phyloP scores from a whole-genome alignment of 2,113 vertebrate genomes.

The Clupea harengus region DNA sequence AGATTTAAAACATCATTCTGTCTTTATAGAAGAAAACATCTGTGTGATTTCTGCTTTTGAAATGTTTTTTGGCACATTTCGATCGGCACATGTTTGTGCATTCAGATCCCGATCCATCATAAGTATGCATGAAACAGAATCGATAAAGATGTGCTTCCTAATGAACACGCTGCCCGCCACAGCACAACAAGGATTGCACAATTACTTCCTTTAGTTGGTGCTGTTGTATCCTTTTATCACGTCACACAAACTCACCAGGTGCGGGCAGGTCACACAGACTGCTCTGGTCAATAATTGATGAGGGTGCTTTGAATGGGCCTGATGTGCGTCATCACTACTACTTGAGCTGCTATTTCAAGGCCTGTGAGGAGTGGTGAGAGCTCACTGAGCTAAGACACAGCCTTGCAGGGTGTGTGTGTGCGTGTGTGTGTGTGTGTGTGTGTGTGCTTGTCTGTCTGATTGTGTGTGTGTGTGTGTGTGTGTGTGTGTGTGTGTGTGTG shows the following conservation, averaged over 20 bases:
- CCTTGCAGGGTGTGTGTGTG: no score
- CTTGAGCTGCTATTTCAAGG: conserved; percentile 56
- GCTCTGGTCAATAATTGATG: conserved; percentile 31
- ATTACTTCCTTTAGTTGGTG: neutral
- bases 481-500: neutral
- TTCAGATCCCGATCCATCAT: no score
- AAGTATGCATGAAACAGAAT: no score
- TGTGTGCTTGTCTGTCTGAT: neutral
- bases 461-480: neutral
- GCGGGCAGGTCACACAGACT: neutral
- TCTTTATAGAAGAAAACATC: no score
- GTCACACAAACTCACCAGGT: neutral
- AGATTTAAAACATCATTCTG: no score
- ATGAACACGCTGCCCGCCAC: no score
- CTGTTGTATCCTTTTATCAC: neutral
- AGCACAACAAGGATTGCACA: no score
- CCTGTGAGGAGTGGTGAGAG: conserved; percentile 45
- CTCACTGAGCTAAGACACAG: neutral
- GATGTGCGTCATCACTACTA: conserved; percentile 54
- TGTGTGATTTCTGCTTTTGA: no score
- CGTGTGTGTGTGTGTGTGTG: neutral
- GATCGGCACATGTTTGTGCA: no score
- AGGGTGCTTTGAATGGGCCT: conserved; percentile 22
- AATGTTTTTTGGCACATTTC: no score
- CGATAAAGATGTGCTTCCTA: no score